A percentile compares a stretch with the other conserved stretches of the same genome.
Evolutionary conservation across 2,888 invertebrate genomes (phyloP).

Genomic region (Helicoverpa assulta): DNA sequence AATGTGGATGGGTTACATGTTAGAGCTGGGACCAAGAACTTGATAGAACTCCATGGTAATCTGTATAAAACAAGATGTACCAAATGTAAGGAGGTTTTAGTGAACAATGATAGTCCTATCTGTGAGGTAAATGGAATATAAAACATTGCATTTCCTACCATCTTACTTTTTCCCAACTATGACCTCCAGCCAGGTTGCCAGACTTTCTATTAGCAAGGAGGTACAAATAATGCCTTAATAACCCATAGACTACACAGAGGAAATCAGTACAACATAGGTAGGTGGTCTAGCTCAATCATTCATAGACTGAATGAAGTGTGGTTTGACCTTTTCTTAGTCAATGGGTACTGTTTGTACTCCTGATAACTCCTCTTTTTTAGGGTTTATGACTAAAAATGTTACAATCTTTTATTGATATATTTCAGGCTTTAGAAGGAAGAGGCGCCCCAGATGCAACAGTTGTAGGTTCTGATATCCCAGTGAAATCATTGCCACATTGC

Average conservation of each 20-base stretch:
- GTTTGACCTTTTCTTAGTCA: too few species aligned
- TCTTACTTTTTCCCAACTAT: too few species aligned
- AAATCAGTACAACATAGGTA: too few species aligned
- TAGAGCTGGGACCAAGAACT: constrained; percentile 94
- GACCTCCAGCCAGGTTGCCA: too few species aligned
- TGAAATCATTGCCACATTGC: constrained; percentile 93
- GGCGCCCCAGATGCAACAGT: constrained; percentile 92
- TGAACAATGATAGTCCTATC: constrained; percentile 93
- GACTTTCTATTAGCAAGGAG: too few species aligned
- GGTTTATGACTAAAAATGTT: too few species aligned
- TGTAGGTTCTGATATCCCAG: constrained; percentile 91
- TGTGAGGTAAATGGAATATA: constrained; percentile 89
- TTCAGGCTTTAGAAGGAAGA: constrained; percentile 79
- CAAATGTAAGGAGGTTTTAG: constrained; percentile 89
- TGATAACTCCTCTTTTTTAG: too few species aligned
- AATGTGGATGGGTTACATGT: constrained; percentile 97
- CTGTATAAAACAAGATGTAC: constrained; percentile 91
- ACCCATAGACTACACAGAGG: too few species aligned
- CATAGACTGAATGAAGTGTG: too few species aligned
- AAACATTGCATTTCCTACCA: background rate
- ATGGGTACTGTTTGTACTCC: too few species aligned
- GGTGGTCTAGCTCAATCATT: too few species aligned
- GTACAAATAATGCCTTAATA: too few species aligned
- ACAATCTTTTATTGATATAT: constrained; percentile 19
- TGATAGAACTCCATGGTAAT: constrained; percentile 96